Percentiles rank a stretch among this genome's conserved stretches.
phyloP scores from a whole-genome alignment of 2,888 invertebrate species.

The Rotaria magnacalcarata region DNA sequence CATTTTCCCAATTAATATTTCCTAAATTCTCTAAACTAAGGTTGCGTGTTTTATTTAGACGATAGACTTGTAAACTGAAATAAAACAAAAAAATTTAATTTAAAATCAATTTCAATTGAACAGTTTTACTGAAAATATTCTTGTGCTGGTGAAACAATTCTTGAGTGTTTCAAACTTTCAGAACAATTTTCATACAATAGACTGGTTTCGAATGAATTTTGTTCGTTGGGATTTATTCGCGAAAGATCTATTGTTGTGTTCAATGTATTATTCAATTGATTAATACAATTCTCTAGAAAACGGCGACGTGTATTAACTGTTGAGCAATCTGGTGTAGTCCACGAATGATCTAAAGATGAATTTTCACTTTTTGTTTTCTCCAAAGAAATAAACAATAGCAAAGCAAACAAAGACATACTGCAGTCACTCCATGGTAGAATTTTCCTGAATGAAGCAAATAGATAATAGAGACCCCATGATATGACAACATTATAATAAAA shows the following conservation, averaged over 20 bases:
- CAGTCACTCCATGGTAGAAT: conserved; percentile 75
- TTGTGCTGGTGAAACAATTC: conserved; percentile 46
- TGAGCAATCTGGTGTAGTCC: conserved; percentile 73
- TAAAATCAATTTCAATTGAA: not conserved
- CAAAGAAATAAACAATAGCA: not conserved
- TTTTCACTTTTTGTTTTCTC: not conserved
- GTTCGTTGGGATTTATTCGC: not conserved
- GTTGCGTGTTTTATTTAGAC: conserved; percentile 55
- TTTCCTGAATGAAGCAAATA: conserved; percentile 86
- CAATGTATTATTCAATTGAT: not conserved
- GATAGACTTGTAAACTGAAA: conserved; percentile 48
- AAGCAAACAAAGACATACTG: conserved; percentile 47
- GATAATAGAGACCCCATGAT: conserved; percentile 89
- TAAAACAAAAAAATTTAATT: not conserved
- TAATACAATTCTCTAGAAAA: not conserved
- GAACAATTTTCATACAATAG: conserved; percentile 3
- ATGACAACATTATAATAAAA: conserved; percentile 97
- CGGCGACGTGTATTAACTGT: conserved; percentile 51
- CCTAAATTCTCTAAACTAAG: conserved; percentile 82
- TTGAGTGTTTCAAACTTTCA: not conserved
- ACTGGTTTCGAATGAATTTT: not conserved
- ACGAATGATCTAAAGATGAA: conserved; percentile 67
- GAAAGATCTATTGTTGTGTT: not conserved
- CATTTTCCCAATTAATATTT: conserved; percentile 87
- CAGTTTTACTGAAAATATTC: conserved; percentile 47